phyloP scores from a whole-genome alignment of 2,888 invertebrate genomes.

The Aphodius granarius region DNA sequence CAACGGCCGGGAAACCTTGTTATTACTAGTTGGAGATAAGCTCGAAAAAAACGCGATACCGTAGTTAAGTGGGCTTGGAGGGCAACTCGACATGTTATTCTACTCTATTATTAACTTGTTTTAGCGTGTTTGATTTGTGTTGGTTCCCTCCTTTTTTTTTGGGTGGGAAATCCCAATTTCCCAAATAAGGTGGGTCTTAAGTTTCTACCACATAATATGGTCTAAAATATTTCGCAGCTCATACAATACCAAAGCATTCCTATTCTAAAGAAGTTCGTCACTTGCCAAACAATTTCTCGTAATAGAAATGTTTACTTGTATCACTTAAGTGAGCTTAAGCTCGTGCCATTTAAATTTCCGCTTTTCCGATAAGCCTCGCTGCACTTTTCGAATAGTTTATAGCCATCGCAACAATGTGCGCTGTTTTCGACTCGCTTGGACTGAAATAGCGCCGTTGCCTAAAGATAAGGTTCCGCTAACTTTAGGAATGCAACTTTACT shows the following conservation, averaged over 20 bases:
- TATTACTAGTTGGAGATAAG: constrained; percentile 28
- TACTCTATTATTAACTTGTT: background rate
- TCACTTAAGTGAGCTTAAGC: background rate
- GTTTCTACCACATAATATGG: too few species aligned
- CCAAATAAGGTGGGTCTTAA: too few species aligned
- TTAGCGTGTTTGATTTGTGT: background rate
- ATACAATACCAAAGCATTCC: too few species aligned
- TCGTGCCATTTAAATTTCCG: background rate
- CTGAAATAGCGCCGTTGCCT: background rate
- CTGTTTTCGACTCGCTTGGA: background rate
- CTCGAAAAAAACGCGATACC: constrained; percentile 28
- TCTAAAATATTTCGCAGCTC: too few species aligned
- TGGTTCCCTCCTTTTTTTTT: background rate
- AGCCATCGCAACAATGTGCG: background rate
- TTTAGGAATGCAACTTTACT: background rate
- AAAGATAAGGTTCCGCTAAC: background rate
- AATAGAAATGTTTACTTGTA: background rate
- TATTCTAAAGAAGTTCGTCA: too few species aligned
- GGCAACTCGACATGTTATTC: background rate
- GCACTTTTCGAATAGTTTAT: background rate
- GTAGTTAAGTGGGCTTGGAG: constrained; percentile 25
- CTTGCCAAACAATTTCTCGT: too few species aligned
- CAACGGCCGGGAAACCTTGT: constrained; percentile 13
- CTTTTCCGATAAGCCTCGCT: background rate
- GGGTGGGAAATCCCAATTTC: background rate